These are phyloP conservation scores for Dasyurus viverrinus DNA, from an alignment of 2,113 vertebrate genomes.

Conservation along the genomic window DNA sequence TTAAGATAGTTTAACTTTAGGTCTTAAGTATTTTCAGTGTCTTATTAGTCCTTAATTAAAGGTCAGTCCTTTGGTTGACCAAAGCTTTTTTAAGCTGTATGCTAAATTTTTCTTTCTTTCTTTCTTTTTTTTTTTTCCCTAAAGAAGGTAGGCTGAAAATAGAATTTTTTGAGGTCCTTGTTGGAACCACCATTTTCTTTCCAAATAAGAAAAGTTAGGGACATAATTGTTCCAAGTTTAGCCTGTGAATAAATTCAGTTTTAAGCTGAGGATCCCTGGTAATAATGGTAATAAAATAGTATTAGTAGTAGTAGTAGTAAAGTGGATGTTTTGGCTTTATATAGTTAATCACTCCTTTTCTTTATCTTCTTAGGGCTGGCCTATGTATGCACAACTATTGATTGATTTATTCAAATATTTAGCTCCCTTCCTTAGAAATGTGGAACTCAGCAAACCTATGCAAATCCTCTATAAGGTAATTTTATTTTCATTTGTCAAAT, in stretches of 20 bases:
- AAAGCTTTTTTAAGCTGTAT: not conserved
- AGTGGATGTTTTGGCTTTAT: not conserved
- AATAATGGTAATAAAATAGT: not conserved
- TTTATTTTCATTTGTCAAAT: constrained; percentile 19
- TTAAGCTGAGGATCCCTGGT: not conserved
- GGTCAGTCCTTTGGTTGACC: not conserved
- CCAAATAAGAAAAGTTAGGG: not conserved
- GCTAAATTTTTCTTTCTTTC: not conserved
- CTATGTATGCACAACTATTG: constrained; percentile 98
- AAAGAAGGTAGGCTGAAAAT: not conserved
- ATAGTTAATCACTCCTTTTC: not conserved
- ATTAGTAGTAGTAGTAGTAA: not conserved
- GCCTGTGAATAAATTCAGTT: not conserved
- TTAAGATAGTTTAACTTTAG: not conserved
- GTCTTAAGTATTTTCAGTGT: not conserved
- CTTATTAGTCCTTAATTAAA: not conserved
- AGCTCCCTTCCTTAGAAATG: constrained; percentile 98
- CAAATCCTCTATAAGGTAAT: constrained; percentile 99
- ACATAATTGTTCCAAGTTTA: not conserved
- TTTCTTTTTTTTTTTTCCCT: not conserved
- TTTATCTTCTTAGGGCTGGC: constrained; percentile 92
- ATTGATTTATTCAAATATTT: constrained; percentile 99
- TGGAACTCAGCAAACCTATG: constrained; percentile 99
- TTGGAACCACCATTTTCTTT: not conserved
- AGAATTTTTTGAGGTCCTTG: not conserved